phyloP scores from a whole-genome alignment of 35 echinoderm and acorn worm species.

The Amphiura filiformis region DNA sequence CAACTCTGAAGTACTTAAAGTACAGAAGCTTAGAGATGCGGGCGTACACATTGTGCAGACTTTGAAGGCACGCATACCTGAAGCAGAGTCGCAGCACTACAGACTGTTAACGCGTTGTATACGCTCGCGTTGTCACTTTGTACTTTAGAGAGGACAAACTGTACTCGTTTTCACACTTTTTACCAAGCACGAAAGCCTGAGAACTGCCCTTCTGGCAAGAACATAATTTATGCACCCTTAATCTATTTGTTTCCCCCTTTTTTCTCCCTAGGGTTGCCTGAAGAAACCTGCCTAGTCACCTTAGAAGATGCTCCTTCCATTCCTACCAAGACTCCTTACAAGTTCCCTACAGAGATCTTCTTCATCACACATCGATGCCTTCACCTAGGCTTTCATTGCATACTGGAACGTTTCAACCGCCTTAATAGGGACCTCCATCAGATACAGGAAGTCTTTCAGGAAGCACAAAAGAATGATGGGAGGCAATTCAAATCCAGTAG shows the following conservation, averaged over 20 bases:
- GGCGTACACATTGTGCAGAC: too few species aligned
- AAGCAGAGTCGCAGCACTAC: too few species aligned
- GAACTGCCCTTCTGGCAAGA: too few species aligned
- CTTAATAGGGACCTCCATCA: constrained; percentile 77
- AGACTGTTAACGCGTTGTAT: too few species aligned
- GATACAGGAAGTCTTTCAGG: constrained; percentile 63
- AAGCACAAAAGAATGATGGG: constrained; percentile 46
- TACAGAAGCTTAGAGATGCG: too few species aligned
- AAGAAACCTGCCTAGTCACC: constrained; percentile 63
- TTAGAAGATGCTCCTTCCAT: constrained; percentile 17
- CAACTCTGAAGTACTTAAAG: too few species aligned
- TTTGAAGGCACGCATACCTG: too few species aligned
- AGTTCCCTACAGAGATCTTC: constrained; percentile 87
- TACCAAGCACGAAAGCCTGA: too few species aligned
- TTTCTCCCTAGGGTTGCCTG: constrained; percentile 49
- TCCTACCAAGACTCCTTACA: constrained; percentile 49
- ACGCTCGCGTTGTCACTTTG: too few species aligned
- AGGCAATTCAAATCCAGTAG: constrained; percentile 20
- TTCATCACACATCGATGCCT: constrained; percentile 89
- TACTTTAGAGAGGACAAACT: too few species aligned
- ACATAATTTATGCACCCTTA: not conserved
- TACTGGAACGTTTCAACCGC: constrained; percentile 58
- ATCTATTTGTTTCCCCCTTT: not conserved
- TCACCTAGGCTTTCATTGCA: constrained; percentile 72
- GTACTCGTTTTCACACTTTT: too few species aligned